Evolutionary conservation across 2,113 vertebrate species (phyloP).

Genomic region (Muntiacus muntjak): DNA sequence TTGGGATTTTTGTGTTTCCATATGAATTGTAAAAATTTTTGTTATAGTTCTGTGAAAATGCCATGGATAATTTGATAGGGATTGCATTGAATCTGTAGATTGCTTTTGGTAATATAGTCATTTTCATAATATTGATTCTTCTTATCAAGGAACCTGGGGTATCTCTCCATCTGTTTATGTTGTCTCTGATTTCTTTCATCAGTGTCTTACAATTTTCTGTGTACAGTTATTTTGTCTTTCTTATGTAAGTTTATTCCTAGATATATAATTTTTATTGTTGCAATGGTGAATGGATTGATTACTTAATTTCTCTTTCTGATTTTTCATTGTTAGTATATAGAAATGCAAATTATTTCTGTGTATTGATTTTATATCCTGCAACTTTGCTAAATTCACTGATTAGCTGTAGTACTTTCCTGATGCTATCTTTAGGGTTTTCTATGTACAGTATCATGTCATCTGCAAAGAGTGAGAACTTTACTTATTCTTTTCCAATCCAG

Average conservation of each 20-base stretch:
- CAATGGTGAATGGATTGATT: not conserved
- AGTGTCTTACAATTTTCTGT: not conserved
- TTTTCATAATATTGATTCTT: not conserved
- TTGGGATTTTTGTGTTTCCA: not conserved
- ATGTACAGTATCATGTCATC: not conserved
- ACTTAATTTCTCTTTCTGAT: not conserved
- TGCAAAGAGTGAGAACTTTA: not conserved
- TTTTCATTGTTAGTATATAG: not conserved
- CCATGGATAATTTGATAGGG: not conserved
- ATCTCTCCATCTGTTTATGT: not conserved
- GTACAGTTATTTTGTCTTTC: not conserved
- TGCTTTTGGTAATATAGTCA: not conserved
- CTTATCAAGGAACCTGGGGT: not conserved
- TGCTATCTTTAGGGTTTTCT: not conserved
- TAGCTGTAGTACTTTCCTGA: not conserved
- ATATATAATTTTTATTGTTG: not conserved
- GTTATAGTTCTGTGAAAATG: not conserved
- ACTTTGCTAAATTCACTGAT: not conserved
- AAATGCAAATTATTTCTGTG: not conserved
- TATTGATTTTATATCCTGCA: not conserved
- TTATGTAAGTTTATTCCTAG: not conserved
- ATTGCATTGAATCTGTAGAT: not conserved
- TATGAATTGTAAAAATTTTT: not conserved
- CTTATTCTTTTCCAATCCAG: not conserved
- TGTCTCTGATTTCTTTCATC: not conserved